Percentiles rank a stretch among this genome's conserved stretches.
Evolutionary conservation across 92 coral and sea anemone species (phyloP).

Genomic region (Zoanthus sociatus): DNA sequence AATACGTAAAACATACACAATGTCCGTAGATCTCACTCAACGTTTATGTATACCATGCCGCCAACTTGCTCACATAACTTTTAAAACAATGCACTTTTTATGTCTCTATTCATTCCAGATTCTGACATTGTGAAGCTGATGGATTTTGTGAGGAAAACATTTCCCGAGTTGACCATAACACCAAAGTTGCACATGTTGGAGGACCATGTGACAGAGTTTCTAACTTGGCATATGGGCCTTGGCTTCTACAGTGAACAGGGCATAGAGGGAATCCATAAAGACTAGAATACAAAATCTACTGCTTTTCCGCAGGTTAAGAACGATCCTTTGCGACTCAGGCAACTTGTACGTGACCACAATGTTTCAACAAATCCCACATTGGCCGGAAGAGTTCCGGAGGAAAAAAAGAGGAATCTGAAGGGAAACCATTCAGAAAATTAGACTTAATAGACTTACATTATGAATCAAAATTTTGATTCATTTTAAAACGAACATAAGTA

Average conservation of each 20-base stretch:
- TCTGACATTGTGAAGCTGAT: constrained; percentile 9
- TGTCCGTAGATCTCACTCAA: background rate
- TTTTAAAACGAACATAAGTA: too few species aligned
- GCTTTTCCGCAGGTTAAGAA: constrained; percentile 33
- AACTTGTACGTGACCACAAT: constrained; percentile 30
- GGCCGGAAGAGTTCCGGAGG: constrained; percentile 43
- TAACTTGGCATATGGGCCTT: constrained; percentile 11
- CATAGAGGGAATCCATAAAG: background rate
- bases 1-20: background rate
- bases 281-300: constrained; percentile 10
- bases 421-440: background rate
- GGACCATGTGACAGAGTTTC: constrained; percentile 36
- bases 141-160: background rate
- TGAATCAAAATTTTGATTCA: background rate
- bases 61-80: background rate
- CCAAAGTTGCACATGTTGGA: constrained; percentile 42
- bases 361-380: constrained; percentile 38
- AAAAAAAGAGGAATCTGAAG: constrained; percentile 33
- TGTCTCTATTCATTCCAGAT: background rate
- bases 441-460: too few species aligned
- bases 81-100: background rate
- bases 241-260: background rate
- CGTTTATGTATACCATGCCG: background rate
- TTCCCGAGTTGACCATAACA: constrained; percentile 14
- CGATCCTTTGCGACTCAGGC: constrained; percentile 13